Evolutionary conservation across 2,888 invertebrate species (phyloP), one percentile per base, ranked within the genome.

Genomic region (Pseudococcus viburni): DNA sequence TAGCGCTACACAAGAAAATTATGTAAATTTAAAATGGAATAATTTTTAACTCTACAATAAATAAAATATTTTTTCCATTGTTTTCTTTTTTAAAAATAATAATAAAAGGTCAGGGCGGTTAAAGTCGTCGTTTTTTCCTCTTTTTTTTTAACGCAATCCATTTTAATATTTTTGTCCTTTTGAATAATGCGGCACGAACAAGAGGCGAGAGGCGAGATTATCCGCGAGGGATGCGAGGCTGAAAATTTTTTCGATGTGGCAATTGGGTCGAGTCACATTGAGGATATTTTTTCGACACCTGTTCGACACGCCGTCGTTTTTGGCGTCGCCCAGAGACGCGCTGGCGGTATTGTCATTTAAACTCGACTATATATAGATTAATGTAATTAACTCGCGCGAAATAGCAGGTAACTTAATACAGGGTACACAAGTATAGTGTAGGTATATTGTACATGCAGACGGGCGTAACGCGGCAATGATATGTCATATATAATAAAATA

Each of bases 11-110:
- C 46, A 80, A 80, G 55, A 42, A 87, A 87, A 55, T 87, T 87
- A 87, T 80, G 87, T 77, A 87, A 87, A 87, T 87, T 87, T 87
- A 26, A 87, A 87, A 48, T 77, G 77, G 87, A 87, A 87, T 80
- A 87, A 87, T 87, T 87, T 87, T 80, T 77, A 80, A 87, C 51
- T 42, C 48, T 26, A 51, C 80, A 48, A 80, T 77, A 87, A 80
- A 87, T 87, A 87, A 73, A 86, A 86, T 87, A 80, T 87, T 87
- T 87, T 87, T 80, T 55, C 77, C 80, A 15, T 73, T 86, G 77
- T 77, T 87, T 80, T 87, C 87, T 26, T 33, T 26, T n/a, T 55
- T 55, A 55, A 42, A 86, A 86, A 73, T 33, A 73, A 77, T 26
- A 77, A 87, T 51, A 51, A 48, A 51, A 22, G 87, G 51, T 51